A percentile compares a stretch with the other conserved stretches of the same genome.
Conservation (phyloP, 2,113 vertebrate genomes). For the Passer montanus region DNA sequence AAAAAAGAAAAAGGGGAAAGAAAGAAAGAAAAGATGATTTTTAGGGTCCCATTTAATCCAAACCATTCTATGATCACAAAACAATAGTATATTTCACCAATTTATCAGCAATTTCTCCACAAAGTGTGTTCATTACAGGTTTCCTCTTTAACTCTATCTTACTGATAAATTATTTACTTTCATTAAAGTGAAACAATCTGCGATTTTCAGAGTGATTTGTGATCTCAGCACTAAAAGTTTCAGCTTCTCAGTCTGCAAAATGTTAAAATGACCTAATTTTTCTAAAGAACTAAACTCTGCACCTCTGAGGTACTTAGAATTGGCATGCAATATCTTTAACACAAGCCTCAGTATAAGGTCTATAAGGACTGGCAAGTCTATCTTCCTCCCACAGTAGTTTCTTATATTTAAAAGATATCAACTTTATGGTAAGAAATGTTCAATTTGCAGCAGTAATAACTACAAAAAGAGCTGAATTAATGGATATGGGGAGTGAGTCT, state of each 20-base stretch:
- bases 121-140: background rate
- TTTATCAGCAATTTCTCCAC: background rate
- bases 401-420: background rate
- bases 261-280: background rate
- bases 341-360: background rate
- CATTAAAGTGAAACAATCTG: background rate
- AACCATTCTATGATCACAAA: background rate
- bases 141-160: background rate
- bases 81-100: background rate
- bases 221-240: background rate
- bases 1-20: background rate
- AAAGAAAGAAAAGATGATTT: background rate
- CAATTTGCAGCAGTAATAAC: background rate
- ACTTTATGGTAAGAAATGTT: background rate
- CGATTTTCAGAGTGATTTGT: background rate
- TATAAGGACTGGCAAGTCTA: background rate
- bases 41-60: background rate
- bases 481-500: background rate
- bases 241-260: background rate
- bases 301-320: background rate
- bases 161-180: background rate
- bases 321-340: background rate
- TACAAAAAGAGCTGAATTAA: background rate
- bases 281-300: background rate
- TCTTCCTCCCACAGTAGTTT: background rate